Base-by-base conservation (phyloP, 37 sponge, comb jelly and placozoan genomes). In the Theonella swinhoei region DNA sequence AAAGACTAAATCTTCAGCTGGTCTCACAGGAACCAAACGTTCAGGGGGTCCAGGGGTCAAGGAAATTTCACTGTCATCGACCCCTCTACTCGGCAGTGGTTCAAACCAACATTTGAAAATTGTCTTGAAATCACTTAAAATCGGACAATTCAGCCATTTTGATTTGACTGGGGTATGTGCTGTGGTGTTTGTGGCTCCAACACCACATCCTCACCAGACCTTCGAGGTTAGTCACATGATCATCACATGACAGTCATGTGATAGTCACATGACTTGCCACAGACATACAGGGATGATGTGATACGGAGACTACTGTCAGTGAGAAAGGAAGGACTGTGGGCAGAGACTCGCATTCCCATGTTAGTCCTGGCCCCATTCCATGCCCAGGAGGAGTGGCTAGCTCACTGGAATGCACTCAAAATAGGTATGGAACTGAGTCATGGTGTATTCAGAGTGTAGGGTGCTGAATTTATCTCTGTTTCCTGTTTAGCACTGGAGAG, bases 381-480 rank as follows among this genome's bases (percentile, higher is more conserved):
- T 41, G 29, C 79, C 72, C 80, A 86, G 32, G 67, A 79, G 34
- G 29, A 62, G 0, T 37, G 42, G 54, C 54, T 86, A 0, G 87
- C 72, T 23, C 39, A 64, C 65, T 86, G 80, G 87, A n/a, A 70
- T 19, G 64, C 38, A 42, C 43, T 72, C 37, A 86, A 72, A 42
- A 79, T 60, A 7, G 42, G 87, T 86, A 39, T 62, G 78, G 54
- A 14, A 47, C n/a, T n/a, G n/a, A n/a, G n/a, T n/a, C n/a, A n/a
- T n/a, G n/a, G n/a, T n/a, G n/a, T n/a, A n/a, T n/a, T n/a, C n/a
- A n/a, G n/a, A n/a, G n/a, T n/a, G n/a, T n/a, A n/a, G n/a, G n/a
- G n/a, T n/a, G n/a, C n/a, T n/a, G n/a, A n/a, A n/a, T n/a, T n/a
- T n/a, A n/a, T n/a, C n/a, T n/a, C n/a, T n/a, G n/a, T n/a, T n/a